Percentiles rank a stretch among this genome's conserved stretches.
Conservation (phyloP, 2,797 vertebrate genomes). For the Cossypha polioptera region DNA sequence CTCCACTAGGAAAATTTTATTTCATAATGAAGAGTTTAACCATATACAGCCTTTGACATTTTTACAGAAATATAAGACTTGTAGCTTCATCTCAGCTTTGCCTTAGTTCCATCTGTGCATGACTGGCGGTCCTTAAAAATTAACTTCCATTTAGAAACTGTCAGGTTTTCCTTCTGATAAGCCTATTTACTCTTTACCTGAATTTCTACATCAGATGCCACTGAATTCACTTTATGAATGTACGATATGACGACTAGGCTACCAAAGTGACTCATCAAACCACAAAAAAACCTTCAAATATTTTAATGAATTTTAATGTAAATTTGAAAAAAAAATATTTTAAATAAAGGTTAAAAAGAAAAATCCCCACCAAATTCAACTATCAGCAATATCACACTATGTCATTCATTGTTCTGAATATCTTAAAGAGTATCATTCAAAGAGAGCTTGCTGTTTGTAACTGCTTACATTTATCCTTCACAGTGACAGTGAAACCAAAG, state of each 20-base stretch:
- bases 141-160: background rate
- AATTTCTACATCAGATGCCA: slow-evolving; percentile 35
- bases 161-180: background rate
- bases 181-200: background rate
- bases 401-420: slow-evolving; percentile 30
- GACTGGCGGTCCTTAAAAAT: background rate
- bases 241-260: slow-evolving; percentile 1
- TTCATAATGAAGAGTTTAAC: background rate
- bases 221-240: slow-evolving; percentile 22
- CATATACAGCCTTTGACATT: background rate
- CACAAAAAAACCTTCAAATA: background rate
- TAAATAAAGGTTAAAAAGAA: background rate
- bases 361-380: background rate
- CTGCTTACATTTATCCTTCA: slow-evolving; percentile 47
- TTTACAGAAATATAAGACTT: background rate
- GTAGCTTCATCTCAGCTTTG: background rate
- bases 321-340: background rate
- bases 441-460: slow-evolving; percentile 57
- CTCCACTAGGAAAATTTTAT: background rate
- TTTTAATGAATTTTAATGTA: background rate
- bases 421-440: slow-evolving; percentile 16
- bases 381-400: slow-evolving; percentile 41
- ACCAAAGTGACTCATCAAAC: slow-evolving; percentile 4
- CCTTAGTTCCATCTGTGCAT: background rate
- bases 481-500: slow-evolving; percentile 53